Conservation (phyloP, 2,888 invertebrate genomes). For the Tenthredo distinguenda region DNA sequence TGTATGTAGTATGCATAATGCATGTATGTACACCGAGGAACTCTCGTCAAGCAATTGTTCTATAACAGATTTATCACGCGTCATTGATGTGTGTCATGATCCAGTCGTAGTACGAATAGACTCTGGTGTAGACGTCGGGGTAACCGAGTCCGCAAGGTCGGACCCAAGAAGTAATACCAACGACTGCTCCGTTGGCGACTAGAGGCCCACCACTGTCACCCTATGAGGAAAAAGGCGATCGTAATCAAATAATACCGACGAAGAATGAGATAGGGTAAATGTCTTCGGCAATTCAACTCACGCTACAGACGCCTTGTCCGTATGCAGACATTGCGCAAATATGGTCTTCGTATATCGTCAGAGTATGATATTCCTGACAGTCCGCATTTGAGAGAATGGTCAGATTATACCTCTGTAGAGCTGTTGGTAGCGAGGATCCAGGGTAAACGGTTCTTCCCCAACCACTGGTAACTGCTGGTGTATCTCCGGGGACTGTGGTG, state of each 20-base stretch:
- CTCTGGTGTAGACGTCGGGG: conserved; percentile 66
- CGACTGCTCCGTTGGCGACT: conserved; percentile 53
- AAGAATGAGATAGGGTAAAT: not conserved
- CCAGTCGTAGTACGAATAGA: conserved; percentile 60
- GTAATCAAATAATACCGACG: not conserved
- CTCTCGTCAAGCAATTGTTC: not conserved
- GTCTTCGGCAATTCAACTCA: not conserved
- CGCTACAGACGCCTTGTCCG: conserved; percentile 35
- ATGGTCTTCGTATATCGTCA: conserved; percentile 32
- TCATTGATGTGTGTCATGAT: conserved; percentile 57
- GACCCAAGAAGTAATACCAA: conserved; percentile 68
- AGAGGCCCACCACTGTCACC: conserved; percentile 65
- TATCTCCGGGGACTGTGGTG: not conserved
- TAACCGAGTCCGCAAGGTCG: conserved; percentile 63
- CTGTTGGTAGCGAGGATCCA: conserved; percentile 15
- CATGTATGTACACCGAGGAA: no score
- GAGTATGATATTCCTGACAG: conserved; percentile 11
- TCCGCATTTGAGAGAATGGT: conserved; percentile 43
- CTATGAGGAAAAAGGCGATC: conserved; percentile 46
- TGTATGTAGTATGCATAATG: no score
- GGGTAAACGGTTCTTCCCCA: conserved; percentile 39
- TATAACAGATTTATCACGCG: not conserved
- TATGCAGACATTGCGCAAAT: conserved; percentile 31
- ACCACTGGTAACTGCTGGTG: conserved; percentile 30
- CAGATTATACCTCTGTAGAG: conserved; percentile 29